These are phyloP conservation scores for Ceyx melanurus DNA, from an alignment of 2,113 vertebrate species.

Conservation along the genomic window DNA sequence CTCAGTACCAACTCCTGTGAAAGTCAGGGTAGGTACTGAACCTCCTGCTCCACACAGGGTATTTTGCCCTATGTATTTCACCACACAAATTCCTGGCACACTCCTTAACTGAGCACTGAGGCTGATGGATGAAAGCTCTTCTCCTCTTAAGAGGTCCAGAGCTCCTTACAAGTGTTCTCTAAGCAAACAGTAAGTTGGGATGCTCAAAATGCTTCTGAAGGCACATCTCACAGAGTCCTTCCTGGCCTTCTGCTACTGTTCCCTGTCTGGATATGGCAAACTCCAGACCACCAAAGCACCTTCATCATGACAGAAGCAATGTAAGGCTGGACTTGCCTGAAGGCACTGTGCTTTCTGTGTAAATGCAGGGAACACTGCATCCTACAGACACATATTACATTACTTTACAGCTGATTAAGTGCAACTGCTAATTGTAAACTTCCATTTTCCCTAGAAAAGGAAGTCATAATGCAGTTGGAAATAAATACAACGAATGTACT, in stretches of 20 bases:
- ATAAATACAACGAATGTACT: neutral
- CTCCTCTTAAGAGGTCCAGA: neutral
- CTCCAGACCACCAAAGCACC: neutral
- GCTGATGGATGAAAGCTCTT: neutral
- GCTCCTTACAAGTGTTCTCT: neutral
- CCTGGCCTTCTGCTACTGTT: neutral
- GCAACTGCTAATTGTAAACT: neutral
- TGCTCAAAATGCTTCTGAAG: neutral
- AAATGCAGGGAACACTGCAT: neutral
- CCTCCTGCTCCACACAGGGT: neutral
- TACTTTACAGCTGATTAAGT: neutral
- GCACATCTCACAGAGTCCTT: rapidly evolving
- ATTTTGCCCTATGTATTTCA: neutral
- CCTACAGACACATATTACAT: neutral
- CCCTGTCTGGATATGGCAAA: neutral
- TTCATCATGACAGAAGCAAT: neutral
- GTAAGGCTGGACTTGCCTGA: neutral
- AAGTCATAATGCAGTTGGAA: neutral
- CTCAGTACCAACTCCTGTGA: neutral
- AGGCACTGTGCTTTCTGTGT: neutral
- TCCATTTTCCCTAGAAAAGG: neutral
- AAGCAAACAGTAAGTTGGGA: neutral
- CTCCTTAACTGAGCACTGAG: neutral
- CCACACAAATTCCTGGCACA: neutral
- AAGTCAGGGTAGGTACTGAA: neutral